These are phyloP conservation scores for Cosmia pyralina DNA, from an alignment of 2,888 invertebrate genomes.

Conservation along the genomic window DNA sequence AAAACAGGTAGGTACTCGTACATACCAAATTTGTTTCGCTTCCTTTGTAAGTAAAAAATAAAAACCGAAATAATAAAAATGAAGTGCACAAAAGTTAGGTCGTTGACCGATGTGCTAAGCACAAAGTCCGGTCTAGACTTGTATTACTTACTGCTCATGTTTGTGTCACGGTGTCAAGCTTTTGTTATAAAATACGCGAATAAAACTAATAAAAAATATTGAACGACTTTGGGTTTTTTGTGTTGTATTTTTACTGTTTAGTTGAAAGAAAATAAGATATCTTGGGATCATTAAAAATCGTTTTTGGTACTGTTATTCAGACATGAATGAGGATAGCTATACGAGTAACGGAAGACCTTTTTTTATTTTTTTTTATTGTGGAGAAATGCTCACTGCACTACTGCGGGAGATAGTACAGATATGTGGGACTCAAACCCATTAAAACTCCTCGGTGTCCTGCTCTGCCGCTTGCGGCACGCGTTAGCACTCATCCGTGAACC, in stretches of 20 bases:
- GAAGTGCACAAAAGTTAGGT: slow-evolving; percentile 40
- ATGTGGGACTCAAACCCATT: too few species aligned
- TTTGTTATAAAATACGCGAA: slow-evolving; percentile 19
- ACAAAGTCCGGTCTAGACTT: slow-evolving; percentile 30
- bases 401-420: too few species aligned
- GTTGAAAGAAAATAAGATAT: not conserved
- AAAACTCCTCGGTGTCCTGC: too few species aligned
- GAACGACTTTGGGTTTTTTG: slow-evolving; percentile 1
- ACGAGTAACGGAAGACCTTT: not conserved
- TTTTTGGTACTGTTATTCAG: not conserved
- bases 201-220: not conserved
- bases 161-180: slow-evolving; percentile 13
- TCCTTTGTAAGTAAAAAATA: not conserved
- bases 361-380: too few species aligned
- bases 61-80: slow-evolving; percentile 31
- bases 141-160: slow-evolving; percentile 12
- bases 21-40: not conserved
- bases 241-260: not conserved
- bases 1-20: slow-evolving; percentile 2
- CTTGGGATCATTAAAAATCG: not conserved
- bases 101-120: slow-evolving; percentile 24
- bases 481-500: too few species aligned
- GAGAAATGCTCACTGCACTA: too few species aligned
- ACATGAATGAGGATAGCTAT: not conserved
- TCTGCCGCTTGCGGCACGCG: too few species aligned